Percentiles rank a stretch among this genome's conserved stretches.
These are phyloP conservation scores for Sylvia borin DNA, from an alignment of 2,797 vertebrate genomes.

Conservation along the genomic window DNA sequence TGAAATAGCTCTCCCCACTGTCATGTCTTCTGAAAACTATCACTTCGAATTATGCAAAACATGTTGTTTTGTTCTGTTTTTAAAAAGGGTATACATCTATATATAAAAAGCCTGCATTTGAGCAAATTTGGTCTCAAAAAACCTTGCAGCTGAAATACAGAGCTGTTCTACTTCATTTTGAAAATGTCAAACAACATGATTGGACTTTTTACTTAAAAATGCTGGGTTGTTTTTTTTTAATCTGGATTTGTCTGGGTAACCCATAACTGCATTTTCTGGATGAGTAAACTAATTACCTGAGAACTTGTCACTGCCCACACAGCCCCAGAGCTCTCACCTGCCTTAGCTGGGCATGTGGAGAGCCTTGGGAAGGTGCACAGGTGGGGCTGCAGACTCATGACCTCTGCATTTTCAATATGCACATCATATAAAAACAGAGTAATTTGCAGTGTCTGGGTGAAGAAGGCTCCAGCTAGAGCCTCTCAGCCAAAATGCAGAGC, in stretches of 20 bases:
- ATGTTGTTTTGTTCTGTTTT: conserved; percentile 28
- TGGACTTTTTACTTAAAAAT: not conserved
- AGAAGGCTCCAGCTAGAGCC: not conserved
- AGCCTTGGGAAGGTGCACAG: not conserved
- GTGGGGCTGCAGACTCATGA: not conserved
- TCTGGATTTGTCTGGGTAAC: not conserved
- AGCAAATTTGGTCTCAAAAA: conserved; percentile 29
- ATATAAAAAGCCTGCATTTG: conserved; percentile 25
- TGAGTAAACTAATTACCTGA: not conserved
- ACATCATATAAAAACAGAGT: not conserved
- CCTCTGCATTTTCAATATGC: not conserved
- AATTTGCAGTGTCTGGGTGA: not conserved
- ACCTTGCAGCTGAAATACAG: conserved; percentile 4
- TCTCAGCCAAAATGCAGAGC: not conserved
- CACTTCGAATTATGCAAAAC: conserved; percentile 52
- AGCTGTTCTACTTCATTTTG: conserved; percentile 17
- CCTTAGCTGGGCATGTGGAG: not conserved
- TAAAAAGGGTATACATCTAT: not conserved
- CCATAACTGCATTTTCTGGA: not conserved
- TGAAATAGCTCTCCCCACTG: conserved; percentile 36
- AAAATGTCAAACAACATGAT: conserved; percentile 13
- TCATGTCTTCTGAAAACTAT: conserved; percentile 43
- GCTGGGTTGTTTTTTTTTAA: not conserved
- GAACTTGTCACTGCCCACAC: not conserved
- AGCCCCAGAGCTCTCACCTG: not conserved